Evolutionary conservation across 92 coral and sea anemone genomes (phyloP), one percentile per base, ranked within the genome.

Genomic region (Desmophyllum pertusum): DNA sequence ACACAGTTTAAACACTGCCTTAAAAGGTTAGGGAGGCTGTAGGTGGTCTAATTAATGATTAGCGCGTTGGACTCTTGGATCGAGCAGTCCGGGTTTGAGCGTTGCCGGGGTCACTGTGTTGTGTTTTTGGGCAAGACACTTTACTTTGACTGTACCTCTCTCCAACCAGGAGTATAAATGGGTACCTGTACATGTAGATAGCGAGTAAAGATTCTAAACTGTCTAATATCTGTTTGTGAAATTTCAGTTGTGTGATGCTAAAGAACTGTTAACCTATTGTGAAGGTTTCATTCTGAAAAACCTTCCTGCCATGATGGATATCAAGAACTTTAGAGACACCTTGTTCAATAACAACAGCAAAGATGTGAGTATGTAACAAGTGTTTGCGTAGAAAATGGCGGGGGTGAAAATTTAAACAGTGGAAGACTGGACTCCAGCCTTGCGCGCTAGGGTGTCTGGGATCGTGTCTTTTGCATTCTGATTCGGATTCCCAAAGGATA

Each of bases 281-380:
- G 94, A 88, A 75, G 87, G 85, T 37, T 88, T 82, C 71, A 84
- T 91, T 48, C 72, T 91, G 30, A 71, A 73, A 37, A 80, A 91
- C 73, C 86, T 91, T 65, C 75, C 83, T 33, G 84, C 81, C 45
- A 73, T 88, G 79, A 81, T 83, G 45, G 87, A 78, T 15, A 64
- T 83, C 65, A 89, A 80, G 43, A 77, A 70, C 18, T 69, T 88
- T 7, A 61, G 86, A 3, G 89, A 89, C 25, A 13, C 83, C 39
- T 53, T 88, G 42, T 81, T 84, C n/a, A 69, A 77, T 38, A 83
- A 91, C 67, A 79, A 46, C 21, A 80, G 87, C 21, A 43, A 63
- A 19, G 85, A 78, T 64, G 94, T 91, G 53, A 87, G 85, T 83
- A 10, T 52, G 6, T 3, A 5, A 6, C 6, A 33, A 17, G 33